These are phyloP conservation scores for Aspidoscelis tigris DNA, from an alignment of 2,113 vertebrate species.

Conservation along the genomic window DNA sequence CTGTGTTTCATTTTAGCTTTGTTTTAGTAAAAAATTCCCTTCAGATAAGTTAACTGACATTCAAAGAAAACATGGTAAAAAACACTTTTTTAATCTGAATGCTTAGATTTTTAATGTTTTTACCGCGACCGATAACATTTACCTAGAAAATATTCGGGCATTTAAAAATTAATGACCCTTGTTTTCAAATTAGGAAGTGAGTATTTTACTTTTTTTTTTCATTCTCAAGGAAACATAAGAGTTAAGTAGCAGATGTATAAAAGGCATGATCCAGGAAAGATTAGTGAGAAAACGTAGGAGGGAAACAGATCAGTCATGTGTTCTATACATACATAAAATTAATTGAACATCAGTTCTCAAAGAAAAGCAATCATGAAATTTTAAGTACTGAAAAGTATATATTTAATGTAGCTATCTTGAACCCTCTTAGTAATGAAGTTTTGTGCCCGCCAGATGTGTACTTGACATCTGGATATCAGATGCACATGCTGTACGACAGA, in stretches of 20 bases:
- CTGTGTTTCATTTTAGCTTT: neutral
- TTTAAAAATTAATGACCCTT: neutral
- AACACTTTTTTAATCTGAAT: neutral
- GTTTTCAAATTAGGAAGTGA: neutral
- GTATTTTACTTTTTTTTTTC: neutral
- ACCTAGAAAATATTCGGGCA: neutral
- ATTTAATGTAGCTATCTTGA: slow-evolving; percentile 12
- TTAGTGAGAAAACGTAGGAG: neutral
- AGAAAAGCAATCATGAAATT: neutral
- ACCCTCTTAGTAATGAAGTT: slow-evolving; percentile 27
- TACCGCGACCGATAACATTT: neutral
- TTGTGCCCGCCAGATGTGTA: neutral
- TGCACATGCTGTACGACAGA: slow-evolving; percentile 47
- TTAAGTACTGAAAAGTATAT: neutral
- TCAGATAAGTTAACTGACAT: neutral
- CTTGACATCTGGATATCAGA: slow-evolving; percentile 6
- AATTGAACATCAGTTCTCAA: neutral
- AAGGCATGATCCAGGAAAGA: slow-evolving; percentile 26
- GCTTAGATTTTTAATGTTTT: neutral
- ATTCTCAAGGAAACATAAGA: neutral
- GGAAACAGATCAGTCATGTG: neutral
- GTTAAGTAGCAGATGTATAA: neutral
- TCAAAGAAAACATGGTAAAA: neutral
- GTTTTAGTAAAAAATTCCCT: neutral
- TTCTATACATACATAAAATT: neutral